These are phyloP conservation scores for Philopotamus ludificatus DNA, from an alignment of 1,140 invertebrate species.

Conservation along the genomic window DNA sequence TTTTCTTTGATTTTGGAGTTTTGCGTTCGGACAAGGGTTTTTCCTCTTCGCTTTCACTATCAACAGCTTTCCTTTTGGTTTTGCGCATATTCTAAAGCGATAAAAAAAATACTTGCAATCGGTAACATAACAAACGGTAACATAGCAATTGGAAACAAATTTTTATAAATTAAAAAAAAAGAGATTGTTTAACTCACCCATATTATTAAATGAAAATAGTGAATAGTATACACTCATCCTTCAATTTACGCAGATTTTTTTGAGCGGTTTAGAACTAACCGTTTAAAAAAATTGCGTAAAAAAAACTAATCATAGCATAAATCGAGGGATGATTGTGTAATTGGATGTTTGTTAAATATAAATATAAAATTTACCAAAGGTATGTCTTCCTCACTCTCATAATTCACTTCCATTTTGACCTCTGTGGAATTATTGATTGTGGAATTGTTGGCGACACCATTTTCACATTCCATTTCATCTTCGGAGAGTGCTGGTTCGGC, in stretches of 20 bases:
- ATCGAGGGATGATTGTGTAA: too few relatives aligned
- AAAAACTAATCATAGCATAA: background rate
- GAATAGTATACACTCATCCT: too few relatives aligned
- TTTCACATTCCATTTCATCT: slow-evolving; percentile 40
- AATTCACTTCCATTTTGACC: slow-evolving; percentile 49
- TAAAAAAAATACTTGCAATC: slow-evolving; percentile 4
- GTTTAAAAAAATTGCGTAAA: background rate
- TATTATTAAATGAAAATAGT: too few relatives aligned
- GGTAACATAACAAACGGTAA: background rate
- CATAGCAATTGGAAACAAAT: slow-evolving; percentile 3
- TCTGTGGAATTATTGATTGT: slow-evolving; percentile 43
- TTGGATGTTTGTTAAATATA: too few relatives aligned
- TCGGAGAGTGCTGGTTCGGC: slow-evolving; percentile 43
- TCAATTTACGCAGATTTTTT: too few relatives aligned
- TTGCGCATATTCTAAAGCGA: slow-evolving; percentile 46
- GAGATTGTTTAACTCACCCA: too few relatives aligned
- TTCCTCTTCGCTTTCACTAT: slow-evolving; percentile 53
- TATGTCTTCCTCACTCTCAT: slow-evolving; percentile 72
- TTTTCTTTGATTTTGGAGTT: slow-evolving; percentile 52
- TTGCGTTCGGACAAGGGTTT: slow-evolving; percentile 44
- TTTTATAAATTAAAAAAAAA: too few relatives aligned
- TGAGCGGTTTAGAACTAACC: too few relatives aligned
- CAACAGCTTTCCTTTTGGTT: slow-evolving; percentile 36
- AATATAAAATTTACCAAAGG: slow-evolving; percentile 63
- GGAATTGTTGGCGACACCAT: slow-evolving; percentile 14